These are phyloP conservation scores for Stegostoma tigrinum DNA, from an alignment of 2,113 vertebrate species.

Conservation along the genomic window DNA sequence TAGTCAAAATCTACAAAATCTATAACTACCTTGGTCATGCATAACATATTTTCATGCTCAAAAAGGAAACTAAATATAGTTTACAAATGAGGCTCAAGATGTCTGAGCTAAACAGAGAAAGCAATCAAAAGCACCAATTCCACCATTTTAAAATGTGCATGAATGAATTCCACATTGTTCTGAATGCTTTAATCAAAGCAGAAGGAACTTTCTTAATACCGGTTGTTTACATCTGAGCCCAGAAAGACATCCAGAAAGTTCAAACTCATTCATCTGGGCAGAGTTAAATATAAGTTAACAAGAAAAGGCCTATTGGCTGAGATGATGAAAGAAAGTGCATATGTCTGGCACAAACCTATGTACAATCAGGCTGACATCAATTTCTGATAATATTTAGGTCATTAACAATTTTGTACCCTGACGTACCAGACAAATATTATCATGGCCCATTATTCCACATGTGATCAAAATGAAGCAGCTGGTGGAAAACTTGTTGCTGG, in stretches of 20 bases:
- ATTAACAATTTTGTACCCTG: background rate
- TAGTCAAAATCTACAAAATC: background rate
- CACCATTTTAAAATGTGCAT: background rate
- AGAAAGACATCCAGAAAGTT: background rate
- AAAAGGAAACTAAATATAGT: background rate
- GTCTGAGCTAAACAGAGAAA: background rate
- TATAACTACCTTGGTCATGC: background rate
- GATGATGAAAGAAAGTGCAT: background rate
- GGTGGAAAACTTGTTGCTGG: background rate
- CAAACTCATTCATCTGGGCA: slow-evolving; percentile 5
- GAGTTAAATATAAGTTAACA: slow-evolving; percentile 22
- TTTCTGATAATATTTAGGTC: slow-evolving; percentile 13
- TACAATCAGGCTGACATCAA: slow-evolving; percentile 12
- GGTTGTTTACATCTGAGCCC: background rate
- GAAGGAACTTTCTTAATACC: background rate
- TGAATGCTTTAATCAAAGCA: background rate
- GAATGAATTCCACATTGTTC: background rate
- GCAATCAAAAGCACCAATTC: background rate
- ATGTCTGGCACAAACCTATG: background rate
- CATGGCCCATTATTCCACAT: background rate
- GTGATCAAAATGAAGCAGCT: background rate
- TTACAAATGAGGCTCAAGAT: background rate
- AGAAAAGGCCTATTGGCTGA: background rate
- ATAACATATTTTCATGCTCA: background rate
- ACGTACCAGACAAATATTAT: background rate